Evolutionary conservation across 2,797 vertebrate genomes (phyloP).

Genomic region (Tolypeutes matacus): DNA sequence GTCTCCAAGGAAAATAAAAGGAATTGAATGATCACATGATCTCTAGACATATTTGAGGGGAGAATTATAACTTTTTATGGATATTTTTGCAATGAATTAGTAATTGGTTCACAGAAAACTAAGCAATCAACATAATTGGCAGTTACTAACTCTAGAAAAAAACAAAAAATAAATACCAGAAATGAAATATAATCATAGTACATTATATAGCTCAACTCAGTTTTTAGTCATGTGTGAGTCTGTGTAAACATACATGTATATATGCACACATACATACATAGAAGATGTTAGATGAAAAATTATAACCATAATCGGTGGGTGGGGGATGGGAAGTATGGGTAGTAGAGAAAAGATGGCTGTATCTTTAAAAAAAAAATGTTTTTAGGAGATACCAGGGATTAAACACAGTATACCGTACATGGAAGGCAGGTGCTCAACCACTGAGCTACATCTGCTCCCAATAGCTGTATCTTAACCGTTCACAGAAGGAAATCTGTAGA

Average conservation of each 20-base stretch:
- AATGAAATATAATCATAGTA: neutral
- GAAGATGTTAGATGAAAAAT: neutral
- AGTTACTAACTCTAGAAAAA: neutral
- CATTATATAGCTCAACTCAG: neutral
- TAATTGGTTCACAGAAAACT: neutral
- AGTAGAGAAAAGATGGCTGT: neutral
- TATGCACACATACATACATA: too few species aligned
- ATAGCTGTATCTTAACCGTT: neutral
- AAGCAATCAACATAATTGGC: neutral
- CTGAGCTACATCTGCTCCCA: too few species aligned
- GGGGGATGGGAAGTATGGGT: rapidly evolving
- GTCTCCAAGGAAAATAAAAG: neutral
- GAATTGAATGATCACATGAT: neutral
- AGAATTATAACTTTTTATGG: neutral
- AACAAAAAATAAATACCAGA: neutral
- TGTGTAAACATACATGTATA: neutral
- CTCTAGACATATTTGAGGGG: neutral
- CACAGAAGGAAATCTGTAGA: neutral
- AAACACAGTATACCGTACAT: too few species aligned
- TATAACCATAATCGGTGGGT: neutral
- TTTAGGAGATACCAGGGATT: too few species aligned
- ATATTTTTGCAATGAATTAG: neutral
- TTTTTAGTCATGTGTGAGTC: too few species aligned
- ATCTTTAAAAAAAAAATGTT: too few species aligned
- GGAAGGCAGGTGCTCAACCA: too few species aligned